phyloP scores from a whole-genome alignment of 2,888 invertebrate species.

The Chrysolina haemoptera region DNA sequence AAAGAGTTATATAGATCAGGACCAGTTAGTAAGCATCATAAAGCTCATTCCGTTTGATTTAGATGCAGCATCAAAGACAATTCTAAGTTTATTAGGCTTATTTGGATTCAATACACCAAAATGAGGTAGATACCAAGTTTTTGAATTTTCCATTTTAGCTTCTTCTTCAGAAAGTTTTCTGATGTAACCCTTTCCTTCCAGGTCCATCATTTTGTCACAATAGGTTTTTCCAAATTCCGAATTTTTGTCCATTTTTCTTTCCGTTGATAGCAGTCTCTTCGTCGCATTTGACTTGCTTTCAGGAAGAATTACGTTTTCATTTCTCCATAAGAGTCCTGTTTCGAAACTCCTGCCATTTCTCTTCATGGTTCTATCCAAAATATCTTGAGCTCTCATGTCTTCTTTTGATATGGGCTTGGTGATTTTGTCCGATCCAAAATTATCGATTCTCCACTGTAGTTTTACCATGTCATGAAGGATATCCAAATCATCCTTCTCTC shows the following conservation, averaged over 20 bases:
- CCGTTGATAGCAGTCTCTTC: conserved; percentile 19
- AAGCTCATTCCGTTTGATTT: conserved; percentile 3
- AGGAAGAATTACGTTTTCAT: conserved; percentile 19
- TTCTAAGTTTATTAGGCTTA: conserved; percentile 23
- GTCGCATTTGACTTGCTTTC: conserved; percentile 30
- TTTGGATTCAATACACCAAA: conserved; percentile 6
- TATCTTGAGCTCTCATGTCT: conserved; percentile 6
- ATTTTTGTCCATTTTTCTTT: conserved; percentile 30
- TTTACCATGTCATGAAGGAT: conserved; percentile 18
- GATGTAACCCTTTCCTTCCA: not conserved
- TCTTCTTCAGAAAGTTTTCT: conserved; percentile 23
- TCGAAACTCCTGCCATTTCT: conserved; percentile 19
- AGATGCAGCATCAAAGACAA: not conserved
- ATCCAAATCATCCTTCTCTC: conserved; percentile 25
- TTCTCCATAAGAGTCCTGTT: conserved; percentile 24
- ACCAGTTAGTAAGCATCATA: conserved; percentile 1
- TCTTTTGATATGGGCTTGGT: conserved; percentile 10
- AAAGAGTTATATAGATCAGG: conserved; percentile 18
- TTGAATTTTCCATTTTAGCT: not conserved
- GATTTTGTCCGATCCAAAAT: not conserved
- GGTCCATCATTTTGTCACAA: conserved; percentile 4
- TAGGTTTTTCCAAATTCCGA: conserved; percentile 1
- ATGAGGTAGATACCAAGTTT: conserved; percentile 18
- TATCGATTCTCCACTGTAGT: conserved; percentile 13
- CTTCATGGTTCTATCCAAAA: conserved; percentile 18